phyloP scores from a whole-genome alignment of 2,113 vertebrate genomes.

The Saguinus imperator region DNA sequence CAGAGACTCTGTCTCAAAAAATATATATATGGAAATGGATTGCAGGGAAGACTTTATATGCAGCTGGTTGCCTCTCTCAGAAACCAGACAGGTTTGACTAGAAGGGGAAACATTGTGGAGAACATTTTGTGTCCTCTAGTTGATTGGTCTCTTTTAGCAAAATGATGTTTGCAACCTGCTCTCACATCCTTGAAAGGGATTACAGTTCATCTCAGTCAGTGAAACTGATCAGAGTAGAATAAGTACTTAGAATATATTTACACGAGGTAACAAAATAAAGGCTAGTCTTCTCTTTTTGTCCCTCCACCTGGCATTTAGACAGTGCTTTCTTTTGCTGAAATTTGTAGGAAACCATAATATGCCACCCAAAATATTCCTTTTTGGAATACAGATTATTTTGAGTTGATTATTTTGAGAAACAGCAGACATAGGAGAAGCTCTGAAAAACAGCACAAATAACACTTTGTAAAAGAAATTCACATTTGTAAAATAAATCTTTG shows the following conservation, averaged over 20 bases:
- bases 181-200: background rate
- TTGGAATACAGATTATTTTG: background rate
- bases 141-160: background rate
- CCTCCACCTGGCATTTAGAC: background rate
- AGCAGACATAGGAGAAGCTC: background rate
- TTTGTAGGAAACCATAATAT: background rate
- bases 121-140: background rate
- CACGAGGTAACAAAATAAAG: background rate
- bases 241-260: background rate
- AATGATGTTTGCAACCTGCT: background rate
- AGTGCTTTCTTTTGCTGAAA: conserved; percentile 5
- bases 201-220: conserved; percentile 2
- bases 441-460: background rate
- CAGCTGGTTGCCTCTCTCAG: background rate
- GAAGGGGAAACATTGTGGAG: background rate
- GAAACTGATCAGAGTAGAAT: background rate
- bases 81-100: background rate
- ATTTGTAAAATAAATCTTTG: background rate
- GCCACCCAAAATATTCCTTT: background rate
- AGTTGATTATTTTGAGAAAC: background rate
- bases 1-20: too few relatives aligned
- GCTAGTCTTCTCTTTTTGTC: background rate
- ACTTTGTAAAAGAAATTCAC: background rate
- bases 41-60: background rate
- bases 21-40: background rate